Base-by-base conservation (phyloP, 2,888 invertebrate genomes). In the Agrochola circellaris region DNA sequence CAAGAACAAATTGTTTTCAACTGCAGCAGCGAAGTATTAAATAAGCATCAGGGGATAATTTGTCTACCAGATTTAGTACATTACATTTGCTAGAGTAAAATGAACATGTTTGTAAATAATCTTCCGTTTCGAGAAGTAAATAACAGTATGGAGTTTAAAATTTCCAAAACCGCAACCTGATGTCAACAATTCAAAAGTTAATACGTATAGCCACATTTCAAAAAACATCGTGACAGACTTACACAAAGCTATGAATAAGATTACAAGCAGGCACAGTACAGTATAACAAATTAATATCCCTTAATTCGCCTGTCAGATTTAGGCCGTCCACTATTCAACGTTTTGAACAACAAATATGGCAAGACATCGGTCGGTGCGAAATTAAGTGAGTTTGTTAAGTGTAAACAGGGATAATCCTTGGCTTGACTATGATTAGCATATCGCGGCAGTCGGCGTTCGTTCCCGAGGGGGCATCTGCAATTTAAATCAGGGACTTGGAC, bases 351-450 rank as follows among this genome's bases (percentile, higher is more conserved):
- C 92, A 92, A 94, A 94, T 93, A 93, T 93, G 91, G 90, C 92
- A 93, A 94, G 95, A 94, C 94, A 94, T 93, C 94, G 94, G 94
- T 95, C 94, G 93, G 94, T 92, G 92, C 92, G 92, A 96, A 96
- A 96, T 96, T 96, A 96, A 96, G 96, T 96, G 95, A 96, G 96
- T 96, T 96, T 96, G 96, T 96, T 96, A 96, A 96, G 96, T 96
- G 96, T 96, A 96, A 96, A 96, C 96, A 96, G 96, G 96, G 96
- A 96, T 96, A 96, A 96, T 96, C 96, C 96, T 95, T 95, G 93
- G 96, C 96, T 96, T 95, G 95, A 92, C 95, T 96, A 95, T 96
- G 95, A 96, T 96, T 96, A 96, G 96, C 96, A 96, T 96, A 96
- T 96, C 96, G 96, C 95, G 95, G 94, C 92, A 95, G 96, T 96